Evolutionary conservation across 2,113 vertebrate genomes (phyloP).

Genomic region (Scytalopus superciliaris): DNA sequence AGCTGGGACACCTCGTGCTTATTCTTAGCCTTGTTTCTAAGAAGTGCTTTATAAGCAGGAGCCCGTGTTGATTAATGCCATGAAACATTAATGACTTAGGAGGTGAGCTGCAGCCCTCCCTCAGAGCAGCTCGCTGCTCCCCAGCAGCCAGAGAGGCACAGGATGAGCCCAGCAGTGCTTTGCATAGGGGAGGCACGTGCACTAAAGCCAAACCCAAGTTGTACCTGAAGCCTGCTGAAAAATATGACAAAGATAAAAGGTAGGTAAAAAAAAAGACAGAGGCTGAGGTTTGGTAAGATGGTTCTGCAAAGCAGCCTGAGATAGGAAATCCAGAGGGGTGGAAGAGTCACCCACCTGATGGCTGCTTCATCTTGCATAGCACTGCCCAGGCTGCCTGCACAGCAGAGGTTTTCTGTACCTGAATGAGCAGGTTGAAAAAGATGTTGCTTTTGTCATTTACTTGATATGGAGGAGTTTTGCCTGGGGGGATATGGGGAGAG

Average conservation of each 20-base stretch:
- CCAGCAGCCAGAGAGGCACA: background rate
- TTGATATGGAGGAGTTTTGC: background rate
- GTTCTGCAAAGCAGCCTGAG: fast-evolving
- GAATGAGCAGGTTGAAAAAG: background rate
- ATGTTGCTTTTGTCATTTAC: background rate
- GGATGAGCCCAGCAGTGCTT: fast-evolving
- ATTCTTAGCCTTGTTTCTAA: slow-evolving; percentile 15
- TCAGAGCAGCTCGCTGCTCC: background rate
- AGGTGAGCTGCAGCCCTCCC: background rate
- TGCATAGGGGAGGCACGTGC: background rate
- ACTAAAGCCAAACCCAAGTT: background rate
- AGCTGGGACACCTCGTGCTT: background rate
- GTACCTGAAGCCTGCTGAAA: background rate
- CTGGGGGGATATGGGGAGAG: background rate
- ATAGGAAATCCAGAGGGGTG: background rate
- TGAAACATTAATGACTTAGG: slow-evolving; percentile 39
- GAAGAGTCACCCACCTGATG: background rate
- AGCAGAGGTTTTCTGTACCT: background rate
- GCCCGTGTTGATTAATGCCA: background rate
- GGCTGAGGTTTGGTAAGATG: background rate
- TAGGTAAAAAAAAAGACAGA: background rate
- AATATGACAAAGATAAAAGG: background rate
- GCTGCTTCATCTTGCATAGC: background rate
- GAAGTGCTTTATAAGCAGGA: background rate
- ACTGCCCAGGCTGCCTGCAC: background rate